Conservation (phyloP, 2,888 invertebrate genomes). For the Andrena haemorrhoa region DNA sequence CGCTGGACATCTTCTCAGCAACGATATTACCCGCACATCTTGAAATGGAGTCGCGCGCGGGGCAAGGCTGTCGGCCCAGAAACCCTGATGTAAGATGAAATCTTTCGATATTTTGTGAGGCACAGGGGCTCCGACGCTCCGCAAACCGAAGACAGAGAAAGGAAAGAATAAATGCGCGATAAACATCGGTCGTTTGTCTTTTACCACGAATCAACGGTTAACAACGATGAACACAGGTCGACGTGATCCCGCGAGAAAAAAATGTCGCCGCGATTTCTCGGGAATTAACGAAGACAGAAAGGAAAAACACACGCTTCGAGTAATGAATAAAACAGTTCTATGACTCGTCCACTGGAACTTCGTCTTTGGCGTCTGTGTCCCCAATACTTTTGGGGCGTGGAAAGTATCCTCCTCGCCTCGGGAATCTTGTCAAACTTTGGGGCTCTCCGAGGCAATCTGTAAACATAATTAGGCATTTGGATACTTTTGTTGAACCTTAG, state of each 20-base stretch:
- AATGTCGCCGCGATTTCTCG: neutral
- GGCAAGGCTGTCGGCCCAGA: neutral
- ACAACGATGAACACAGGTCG: conserved; percentile 4
- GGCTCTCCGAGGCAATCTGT: conserved; percentile 70
- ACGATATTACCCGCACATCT: neutral
- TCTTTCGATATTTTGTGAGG: too few relatives aligned
- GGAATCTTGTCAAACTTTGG: conserved; percentile 47
- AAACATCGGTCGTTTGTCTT: conserved; percentile 56
- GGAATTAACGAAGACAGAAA: conserved; percentile 1
- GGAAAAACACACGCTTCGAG: conserved; percentile 23
- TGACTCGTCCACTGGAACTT: conserved; percentile 27
- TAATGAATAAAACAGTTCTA: conserved; percentile 8
- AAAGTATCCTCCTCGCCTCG: conserved; percentile 20
- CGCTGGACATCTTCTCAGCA: too few relatives aligned
- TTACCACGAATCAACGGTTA: conserved; percentile 32
- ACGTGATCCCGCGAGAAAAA: neutral
- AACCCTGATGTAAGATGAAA: too few relatives aligned
- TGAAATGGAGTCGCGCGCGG: neutral
- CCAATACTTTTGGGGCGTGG: neutral
- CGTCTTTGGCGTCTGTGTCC: conserved; percentile 31
- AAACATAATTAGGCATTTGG: conserved; percentile 22
- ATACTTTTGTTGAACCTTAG: neutral
- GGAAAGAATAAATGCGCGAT: conserved; percentile 23
- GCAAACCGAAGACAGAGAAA: conserved; percentile 1
- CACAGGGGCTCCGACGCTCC: too few relatives aligned